Conservation (phyloP, 2,888 invertebrate genomes). For the Gisinianus flammeolus region DNA sequence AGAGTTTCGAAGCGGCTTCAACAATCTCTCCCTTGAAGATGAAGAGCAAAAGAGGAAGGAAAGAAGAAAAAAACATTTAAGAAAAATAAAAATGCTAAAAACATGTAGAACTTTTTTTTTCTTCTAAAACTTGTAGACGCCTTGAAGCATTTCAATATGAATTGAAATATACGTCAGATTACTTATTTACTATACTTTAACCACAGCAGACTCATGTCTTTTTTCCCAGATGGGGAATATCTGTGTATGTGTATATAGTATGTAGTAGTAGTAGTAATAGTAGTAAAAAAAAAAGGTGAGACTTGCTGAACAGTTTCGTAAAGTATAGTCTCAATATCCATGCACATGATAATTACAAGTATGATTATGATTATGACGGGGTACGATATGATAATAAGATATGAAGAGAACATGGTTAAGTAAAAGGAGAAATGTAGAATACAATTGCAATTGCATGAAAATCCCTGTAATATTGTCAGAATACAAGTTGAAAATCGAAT, state of each 20-base stretch:
- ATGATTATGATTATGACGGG: background rate
- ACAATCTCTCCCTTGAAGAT: no score
- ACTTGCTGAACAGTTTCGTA: no score
- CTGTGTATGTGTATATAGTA: no score
- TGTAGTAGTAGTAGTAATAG: no score
- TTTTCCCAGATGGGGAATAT: background rate
- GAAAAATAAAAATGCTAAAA: no score
- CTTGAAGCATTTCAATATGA: conserved; percentile 30
- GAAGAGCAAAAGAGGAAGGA: background rate
- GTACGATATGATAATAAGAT: background rate
- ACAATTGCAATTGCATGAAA: no score
- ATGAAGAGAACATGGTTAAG: background rate
- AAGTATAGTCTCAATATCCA: no score
- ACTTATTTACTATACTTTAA: conserved; percentile 8
- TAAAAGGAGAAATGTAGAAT: background rate
- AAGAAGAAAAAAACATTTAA: conserved; percentile 4
- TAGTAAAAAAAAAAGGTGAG: background rate
- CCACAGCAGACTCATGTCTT: conserved; percentile 2
- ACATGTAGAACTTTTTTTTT: background rate
- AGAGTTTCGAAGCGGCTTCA: no score
- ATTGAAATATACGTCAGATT: conserved; percentile 30
- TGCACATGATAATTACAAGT: background rate
- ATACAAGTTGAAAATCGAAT: conserved; percentile 35
- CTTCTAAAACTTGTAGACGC: conserved; percentile 25
- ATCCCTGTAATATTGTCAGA: no score